phyloP scores from a whole-genome alignment of 2,888 invertebrate genomes.

The Ormyrus thymus region DNA sequence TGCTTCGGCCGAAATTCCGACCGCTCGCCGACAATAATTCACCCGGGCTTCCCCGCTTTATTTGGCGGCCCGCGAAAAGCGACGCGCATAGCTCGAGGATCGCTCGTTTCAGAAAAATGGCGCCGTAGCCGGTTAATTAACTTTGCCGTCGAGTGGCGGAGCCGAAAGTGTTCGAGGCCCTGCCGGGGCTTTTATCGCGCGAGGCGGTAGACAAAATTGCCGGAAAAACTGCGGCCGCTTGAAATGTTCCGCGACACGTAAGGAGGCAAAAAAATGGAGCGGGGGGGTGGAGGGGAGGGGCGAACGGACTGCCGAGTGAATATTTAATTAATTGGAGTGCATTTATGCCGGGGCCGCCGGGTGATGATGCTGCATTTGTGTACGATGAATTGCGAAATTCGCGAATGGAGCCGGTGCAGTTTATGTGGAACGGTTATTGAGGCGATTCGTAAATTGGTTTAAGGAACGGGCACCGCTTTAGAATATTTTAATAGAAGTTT shows the following conservation, averaged over 20 bases:
- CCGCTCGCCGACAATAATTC: no score
- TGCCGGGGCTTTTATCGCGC: conserved; percentile 9
- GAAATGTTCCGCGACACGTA: background rate
- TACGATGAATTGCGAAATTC: no score
- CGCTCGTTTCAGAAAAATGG: conserved; percentile 28
- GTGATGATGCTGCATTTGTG: no score
- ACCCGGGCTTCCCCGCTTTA: no score
- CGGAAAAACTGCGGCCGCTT: background rate
- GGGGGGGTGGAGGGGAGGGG: background rate
- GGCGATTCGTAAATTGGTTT: no score
- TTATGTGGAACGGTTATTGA: no score
- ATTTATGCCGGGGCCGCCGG: background rate
- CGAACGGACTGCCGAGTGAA: background rate
- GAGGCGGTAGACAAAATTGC: conserved; percentile 2
- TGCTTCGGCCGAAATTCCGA: no score
- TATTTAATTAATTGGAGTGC: conserved; percentile 16
- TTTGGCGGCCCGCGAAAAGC: background rate
- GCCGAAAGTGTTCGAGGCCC: conserved; percentile 11
- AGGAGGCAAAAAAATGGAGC: conserved; percentile 1
- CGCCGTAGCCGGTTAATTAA: conserved; percentile 40
- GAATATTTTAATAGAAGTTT: no score
- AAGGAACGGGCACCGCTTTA: no score
- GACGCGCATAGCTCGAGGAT: conserved; percentile 17
- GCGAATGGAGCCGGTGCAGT: no score
- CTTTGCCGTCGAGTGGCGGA: conserved; percentile 29